Percentiles rank a stretch among this genome's conserved stretches.
Conservation (phyloP, 2,797 vertebrate genomes). For the Florisuga fusca region DNA sequence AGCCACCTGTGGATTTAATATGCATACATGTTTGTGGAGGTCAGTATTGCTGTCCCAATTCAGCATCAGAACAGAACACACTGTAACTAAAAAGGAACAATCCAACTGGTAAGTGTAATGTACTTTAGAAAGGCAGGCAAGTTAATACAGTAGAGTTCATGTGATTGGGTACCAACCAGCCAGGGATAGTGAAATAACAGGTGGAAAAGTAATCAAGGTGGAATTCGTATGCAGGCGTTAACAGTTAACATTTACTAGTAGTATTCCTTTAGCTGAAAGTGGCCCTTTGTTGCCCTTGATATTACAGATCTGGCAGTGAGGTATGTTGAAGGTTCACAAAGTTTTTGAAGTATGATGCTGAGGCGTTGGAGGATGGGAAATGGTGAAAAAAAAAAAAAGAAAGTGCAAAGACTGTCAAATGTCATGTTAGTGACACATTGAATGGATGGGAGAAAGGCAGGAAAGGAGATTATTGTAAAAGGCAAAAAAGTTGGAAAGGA, state of each 20-base stretch:
- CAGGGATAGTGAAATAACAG: background rate
- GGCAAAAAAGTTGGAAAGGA: background rate
- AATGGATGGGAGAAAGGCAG: background rate
- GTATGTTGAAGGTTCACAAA: background rate
- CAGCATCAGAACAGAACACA: background rate
- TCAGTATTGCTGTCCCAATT: background rate
- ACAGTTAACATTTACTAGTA: background rate
- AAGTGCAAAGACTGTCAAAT: background rate
- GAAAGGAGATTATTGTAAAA: background rate
- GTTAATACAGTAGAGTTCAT: conserved; percentile 48
- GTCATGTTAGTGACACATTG: background rate
- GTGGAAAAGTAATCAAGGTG: conserved; percentile 15
- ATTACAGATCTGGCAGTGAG: background rate
- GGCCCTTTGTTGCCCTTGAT: background rate
- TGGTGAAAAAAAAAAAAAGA: background rate
- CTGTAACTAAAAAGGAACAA: conserved; percentile 48
- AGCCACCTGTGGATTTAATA: background rate
- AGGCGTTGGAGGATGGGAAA: background rate
- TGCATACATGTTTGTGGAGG: background rate
- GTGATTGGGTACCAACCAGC: conserved; percentile 1
- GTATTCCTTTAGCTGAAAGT: background rate
- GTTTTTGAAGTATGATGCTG: background rate
- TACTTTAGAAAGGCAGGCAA: conserved; percentile 54
- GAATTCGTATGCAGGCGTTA: conserved; percentile 57
- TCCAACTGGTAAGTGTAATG: conserved; percentile 47